phyloP scores from a whole-genome alignment of 2,797 vertebrate species.

The Myotis myotis region DNA sequence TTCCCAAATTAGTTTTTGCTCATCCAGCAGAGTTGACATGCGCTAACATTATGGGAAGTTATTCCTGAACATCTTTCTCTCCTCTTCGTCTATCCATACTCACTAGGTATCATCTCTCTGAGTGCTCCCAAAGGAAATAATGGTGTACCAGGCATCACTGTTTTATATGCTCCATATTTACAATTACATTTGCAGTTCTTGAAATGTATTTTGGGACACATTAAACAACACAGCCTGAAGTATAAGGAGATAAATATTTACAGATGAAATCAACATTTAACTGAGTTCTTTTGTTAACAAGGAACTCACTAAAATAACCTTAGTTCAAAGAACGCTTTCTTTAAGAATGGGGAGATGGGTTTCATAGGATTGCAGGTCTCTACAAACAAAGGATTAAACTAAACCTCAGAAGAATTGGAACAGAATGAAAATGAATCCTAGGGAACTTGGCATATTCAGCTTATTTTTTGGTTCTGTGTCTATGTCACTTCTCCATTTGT shows the following conservation, averaged over 20 bases:
- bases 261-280: neutral
- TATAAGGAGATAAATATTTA: neutral
- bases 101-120: no score
- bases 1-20: neutral
- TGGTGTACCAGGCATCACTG: neutral
- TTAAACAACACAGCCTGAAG: neutral
- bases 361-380: neutral
- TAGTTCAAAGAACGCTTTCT: neutral
- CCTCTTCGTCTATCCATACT: neutral
- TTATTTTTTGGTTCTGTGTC: neutral
- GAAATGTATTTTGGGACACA: neutral
- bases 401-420: neutral
- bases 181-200: neutral
- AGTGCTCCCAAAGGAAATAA: neutral
- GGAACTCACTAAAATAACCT: neutral
- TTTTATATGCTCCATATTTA: neutral
- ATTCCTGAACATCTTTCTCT: neutral
- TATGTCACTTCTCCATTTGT: neutral
- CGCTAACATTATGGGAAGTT: neutral
- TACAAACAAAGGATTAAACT: neutral
- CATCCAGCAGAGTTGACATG: no score
- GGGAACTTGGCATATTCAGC: neutral
- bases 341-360: neutral
- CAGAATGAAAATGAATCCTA: neutral
- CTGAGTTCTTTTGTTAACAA: neutral